Evolutionary conservation across 2,797 vertebrate species (phyloP).

Genomic region (Antennarius maculatus): DNA sequence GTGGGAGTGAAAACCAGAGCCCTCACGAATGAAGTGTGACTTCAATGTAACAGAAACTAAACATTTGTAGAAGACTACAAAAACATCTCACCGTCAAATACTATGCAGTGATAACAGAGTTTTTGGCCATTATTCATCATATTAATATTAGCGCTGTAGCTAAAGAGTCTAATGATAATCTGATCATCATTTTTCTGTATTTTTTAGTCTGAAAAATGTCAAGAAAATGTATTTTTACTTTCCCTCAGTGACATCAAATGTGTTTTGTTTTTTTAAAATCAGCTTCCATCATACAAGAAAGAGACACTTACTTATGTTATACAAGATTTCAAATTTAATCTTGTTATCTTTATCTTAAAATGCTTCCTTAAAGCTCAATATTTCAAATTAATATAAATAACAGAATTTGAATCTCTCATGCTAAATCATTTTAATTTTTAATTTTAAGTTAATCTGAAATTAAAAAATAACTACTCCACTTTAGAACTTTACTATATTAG

Average conservation of each 20-base stretch:
- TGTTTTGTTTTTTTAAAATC: not conserved
- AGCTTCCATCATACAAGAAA: not conserved
- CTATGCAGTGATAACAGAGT: slow-evolving; percentile 16
- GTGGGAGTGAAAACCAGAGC: slow-evolving; percentile 73
- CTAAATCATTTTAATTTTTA: too few species aligned
- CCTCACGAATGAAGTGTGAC: slow-evolving; percentile 47
- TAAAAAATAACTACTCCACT: not conserved
- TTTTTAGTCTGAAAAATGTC: not conserved
- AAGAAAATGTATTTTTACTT: too few species aligned
- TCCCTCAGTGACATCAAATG: not conserved
- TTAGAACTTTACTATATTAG: not conserved
- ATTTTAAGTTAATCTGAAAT: not conserved
- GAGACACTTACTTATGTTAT: not conserved
- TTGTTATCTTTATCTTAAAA: not conserved
- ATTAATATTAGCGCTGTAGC: not conserved
- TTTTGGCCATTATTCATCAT: slow-evolving; percentile 3
- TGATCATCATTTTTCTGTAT: not conserved
- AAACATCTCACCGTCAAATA: slow-evolving; percentile 30
- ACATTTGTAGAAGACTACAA: slow-evolving; percentile 41
- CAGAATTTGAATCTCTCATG: too few species aligned
- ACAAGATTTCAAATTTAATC: not conserved
- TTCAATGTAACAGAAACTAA: slow-evolving; percentile 32
- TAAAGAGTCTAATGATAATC: not conserved
- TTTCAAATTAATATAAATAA: too few species aligned
- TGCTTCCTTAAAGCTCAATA: not conserved